Base-by-base conservation (phyloP, 2,797 vertebrate species). In the Denticeps clupeoides region DNA sequence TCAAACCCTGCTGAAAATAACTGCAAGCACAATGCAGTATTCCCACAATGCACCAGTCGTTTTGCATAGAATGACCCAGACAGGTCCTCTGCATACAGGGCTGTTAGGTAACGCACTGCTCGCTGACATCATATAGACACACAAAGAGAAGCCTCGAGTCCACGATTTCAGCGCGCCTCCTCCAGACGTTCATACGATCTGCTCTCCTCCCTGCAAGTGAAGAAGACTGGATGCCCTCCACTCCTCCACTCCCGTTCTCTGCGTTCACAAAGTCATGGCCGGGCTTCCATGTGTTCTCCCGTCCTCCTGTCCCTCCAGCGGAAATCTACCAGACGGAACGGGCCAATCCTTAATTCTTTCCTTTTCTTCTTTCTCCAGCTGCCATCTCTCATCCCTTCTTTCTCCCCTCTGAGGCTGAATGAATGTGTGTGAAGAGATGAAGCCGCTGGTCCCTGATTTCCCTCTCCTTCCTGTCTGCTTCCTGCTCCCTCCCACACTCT, bases 21-120 rank as follows among this genome's bases (percentile, higher is more conserved):
- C n/a, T n/a, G n/a, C n/a, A 53, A 62, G 41, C 26, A 61, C 41
- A 52, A 71, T 68, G 32, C 43, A 27, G 11, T 27, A 50, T 33
- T 54, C 64, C 63, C 62, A 61, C 46, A 79, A 78, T n/a, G n/a
- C n/a, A n/a, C n/a, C n/a, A n/a, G n/a, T n/a, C n/a, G 73, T 74
- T 51, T 78, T 82, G 78, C 76, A 82, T 78, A 72, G 76, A 67
- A 78, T 69, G 63, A 74, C 71, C 76, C 77, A 79, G 78, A 77
- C 75, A 73, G 61, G n/a, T 67, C 76, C 56, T 56, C 45, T 61
- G 58, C 70, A 71, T 74, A 58, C 16, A 8, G 6, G 66, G 55
- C 51, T 65, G 61, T 67, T 56, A 46, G 53, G 8, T 35, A 47
- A 51, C 25, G 24, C 18, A 19, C n/a, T n/a, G n/a, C n/a, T n/a